Evolutionary conservation across 2,888 invertebrate genomes (phyloP), one percentile per base, ranked within the genome.

Genomic region (Oxyscelio sp.): DNA sequence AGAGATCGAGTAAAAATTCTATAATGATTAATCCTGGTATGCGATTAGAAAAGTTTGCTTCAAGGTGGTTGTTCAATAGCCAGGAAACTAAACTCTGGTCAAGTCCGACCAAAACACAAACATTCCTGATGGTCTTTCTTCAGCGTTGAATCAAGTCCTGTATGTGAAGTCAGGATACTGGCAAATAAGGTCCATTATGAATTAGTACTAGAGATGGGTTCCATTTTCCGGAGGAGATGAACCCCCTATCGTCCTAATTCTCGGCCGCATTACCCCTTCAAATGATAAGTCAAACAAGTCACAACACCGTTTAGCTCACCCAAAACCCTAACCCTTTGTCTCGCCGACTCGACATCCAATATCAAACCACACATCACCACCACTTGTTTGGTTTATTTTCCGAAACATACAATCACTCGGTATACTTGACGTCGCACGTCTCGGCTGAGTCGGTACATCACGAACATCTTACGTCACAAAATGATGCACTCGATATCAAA

Each of bases 401-500:
- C 66, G 38, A 27, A 24, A n/a, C 8, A 1, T 22, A 50, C 24
- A 22, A 27, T 17, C 68, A 43, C 43, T 24, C 27, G 38, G 22
- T 11, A 11, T 34, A 11, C 34, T 34, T 34, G 2, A 34, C 34
- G 34, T n/a, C 66, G 31, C 56, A 45, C 34, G 34, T 45, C 74
- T 17, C 58, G 45, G 24, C 74, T 15, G 56, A 34, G 65, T 34
- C 73, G 70, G 70, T 71, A 56, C 73, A 70, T 56, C 63, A 58
- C 38, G 50, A 21, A 43, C 68, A 56, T 45, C 40, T 58, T 38
- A 65, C 24, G 50, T 13, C 48, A 61, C 61, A 70, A 79, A 79
- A 56, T 70, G 70, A 71, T 27, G 52, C 56, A 17, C 68, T 68
- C 78, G 48, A 31, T 61, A 70, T 70, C 68, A 75, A 71, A 77